phyloP scores from a whole-genome alignment of 2,797 vertebrate genomes.

The Neomorphus geoffroyi region DNA sequence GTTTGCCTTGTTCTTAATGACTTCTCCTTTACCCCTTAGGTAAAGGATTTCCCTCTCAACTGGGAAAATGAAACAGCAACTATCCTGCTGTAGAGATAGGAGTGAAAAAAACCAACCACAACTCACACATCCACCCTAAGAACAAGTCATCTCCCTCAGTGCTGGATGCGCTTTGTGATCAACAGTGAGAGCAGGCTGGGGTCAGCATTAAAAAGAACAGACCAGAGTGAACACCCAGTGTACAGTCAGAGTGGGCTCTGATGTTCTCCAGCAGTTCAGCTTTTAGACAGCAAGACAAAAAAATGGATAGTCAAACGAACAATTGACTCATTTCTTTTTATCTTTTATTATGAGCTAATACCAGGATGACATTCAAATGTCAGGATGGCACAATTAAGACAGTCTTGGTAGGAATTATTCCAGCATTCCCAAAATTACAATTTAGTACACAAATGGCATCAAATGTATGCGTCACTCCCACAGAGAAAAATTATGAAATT shows the following conservation, averaged over 20 bases:
- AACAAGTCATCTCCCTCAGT: neutral
- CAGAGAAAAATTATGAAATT: constrained; percentile 56
- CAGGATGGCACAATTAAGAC: constrained; percentile 70
- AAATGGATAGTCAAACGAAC: constrained; percentile 36
- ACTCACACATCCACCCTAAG: neutral
- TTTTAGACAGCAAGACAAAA: neutral
- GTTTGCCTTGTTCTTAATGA: constrained; percentile 12
- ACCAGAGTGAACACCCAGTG: neutral
- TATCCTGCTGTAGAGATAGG: neutral
- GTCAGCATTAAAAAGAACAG: neutral
- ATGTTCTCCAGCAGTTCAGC: constrained; percentile 71
- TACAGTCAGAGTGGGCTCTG: neutral
- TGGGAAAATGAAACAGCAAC: neutral
- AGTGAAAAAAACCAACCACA: neutral
- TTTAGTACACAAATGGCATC: constrained; percentile 62
- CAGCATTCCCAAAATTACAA: constrained; percentile 70
- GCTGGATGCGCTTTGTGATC: neutral
- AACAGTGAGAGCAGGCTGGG: neutral
- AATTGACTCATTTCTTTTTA: constrained; percentile 55
- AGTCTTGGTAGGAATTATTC: constrained; percentile 67
- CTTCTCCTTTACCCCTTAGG: neutral
- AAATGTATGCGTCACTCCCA: constrained; percentile 58
- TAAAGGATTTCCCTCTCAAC: neutral
- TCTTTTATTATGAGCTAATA: constrained; percentile 74
- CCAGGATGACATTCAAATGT: constrained; percentile 71